Percentiles rank a stretch among this genome's conserved stretches.
Conservation (phyloP, 2,113 vertebrate genomes). For the Genyomyrus donnyi region DNA sequence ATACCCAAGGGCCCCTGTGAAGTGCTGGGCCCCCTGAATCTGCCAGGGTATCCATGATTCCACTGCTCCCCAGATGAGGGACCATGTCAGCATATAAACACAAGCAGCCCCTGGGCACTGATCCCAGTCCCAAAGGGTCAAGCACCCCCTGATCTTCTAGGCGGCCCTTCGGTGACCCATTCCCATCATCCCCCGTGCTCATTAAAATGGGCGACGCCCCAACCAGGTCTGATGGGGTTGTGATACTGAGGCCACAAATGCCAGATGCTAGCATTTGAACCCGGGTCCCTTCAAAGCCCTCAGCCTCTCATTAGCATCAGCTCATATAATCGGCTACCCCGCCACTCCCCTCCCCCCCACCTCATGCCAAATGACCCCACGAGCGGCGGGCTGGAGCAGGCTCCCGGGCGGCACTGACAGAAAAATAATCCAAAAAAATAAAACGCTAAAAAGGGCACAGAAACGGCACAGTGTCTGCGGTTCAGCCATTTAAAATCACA, state of each 20-base stretch:
- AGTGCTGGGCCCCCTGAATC: background rate
- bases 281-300: constrained; percentile 51
- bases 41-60: background rate
- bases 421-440: background rate
- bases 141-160: constrained; percentile 20
- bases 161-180: constrained; percentile 44
- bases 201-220: constrained; percentile 53
- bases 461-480: background rate
- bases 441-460: background rate
- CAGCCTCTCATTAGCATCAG: constrained; percentile 56
- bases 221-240: constrained; percentile 52
- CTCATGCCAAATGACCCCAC: constrained; percentile 45
- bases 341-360: constrained; percentile 30
- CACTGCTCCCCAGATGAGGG: background rate
- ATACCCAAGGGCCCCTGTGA: background rate
- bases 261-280: constrained; percentile 60
- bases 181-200: constrained; percentile 54
- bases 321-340: constrained; percentile 63
- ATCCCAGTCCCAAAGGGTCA: background rate
- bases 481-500: background rate
- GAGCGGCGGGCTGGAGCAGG: constrained; percentile 46
- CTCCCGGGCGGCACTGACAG: constrained; percentile 32
- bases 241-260: constrained; percentile 52
- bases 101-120: background rate
- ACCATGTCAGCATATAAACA: background rate